These are phyloP conservation scores for Spondyliosoma cantharus DNA, from an alignment of 2,797 vertebrate genomes.

Conservation along the genomic window DNA sequence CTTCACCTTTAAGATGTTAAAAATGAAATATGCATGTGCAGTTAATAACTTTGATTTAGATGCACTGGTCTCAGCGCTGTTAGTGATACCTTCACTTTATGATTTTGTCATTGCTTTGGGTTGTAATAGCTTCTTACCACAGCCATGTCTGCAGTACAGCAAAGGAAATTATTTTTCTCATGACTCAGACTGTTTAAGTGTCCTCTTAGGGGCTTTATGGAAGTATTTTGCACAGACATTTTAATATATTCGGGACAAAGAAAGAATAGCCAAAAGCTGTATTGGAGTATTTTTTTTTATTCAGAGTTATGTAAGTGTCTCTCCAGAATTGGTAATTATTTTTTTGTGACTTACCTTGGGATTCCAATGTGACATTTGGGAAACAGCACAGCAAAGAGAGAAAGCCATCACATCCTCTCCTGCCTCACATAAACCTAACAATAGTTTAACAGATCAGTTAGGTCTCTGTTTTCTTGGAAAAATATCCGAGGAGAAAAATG, in stretches of 20 bases:
- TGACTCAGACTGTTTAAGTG: conserved; percentile 22
- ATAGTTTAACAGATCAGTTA: conserved; percentile 20
- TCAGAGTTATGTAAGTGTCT: conserved; percentile 10
- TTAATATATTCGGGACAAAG: conserved; percentile 6
- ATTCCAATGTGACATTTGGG: conserved; percentile 50
- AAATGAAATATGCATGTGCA: no score
- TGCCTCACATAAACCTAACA: conserved; percentile 36
- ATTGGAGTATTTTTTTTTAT: conserved; percentile 17
- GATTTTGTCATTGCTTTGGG: conserved; percentile 22
- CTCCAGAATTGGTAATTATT: background rate
- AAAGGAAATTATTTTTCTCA: conserved; percentile 9
- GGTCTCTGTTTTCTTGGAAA: conserved; percentile 3
- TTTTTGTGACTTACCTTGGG: background rate
- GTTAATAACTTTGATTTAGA: background rate
- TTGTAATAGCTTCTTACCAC: conserved; percentile 1
- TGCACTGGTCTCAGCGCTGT: background rate
- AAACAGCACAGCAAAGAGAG: conserved; percentile 7
- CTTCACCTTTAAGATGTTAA: background rate
- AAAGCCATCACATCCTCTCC: background rate
- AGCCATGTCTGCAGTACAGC: background rate
- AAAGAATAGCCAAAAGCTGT: conserved; percentile 15
- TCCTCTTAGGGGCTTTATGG: background rate
- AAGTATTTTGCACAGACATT: conserved; percentile 6
- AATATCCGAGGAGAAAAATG: conserved; percentile 44
- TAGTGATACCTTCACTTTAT: conserved; percentile 8